Conservation (phyloP, 2,888 invertebrate genomes). For the Operophtera brumata region DNA sequence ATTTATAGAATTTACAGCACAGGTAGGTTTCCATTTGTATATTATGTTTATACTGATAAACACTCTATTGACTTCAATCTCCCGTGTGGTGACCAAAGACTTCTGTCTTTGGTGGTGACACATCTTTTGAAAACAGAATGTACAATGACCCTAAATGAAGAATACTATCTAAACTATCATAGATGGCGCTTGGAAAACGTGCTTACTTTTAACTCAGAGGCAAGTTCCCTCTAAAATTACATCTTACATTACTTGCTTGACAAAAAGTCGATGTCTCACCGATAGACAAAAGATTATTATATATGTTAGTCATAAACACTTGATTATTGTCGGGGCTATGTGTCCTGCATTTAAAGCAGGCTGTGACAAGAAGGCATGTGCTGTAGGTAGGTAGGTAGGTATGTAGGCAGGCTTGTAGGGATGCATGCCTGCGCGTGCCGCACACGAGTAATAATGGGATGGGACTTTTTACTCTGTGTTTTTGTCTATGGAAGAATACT, state of each 20-base stretch:
- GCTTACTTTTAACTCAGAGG: too few species aligned
- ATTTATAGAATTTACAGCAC: too few species aligned
- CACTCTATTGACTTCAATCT: too few species aligned
- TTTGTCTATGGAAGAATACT: constrained; percentile 9
- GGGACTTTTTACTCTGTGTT: constrained; percentile 22
- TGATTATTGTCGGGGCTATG: constrained; percentile 22
- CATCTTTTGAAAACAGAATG: too few species aligned
- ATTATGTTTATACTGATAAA: too few species aligned
- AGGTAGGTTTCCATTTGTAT: too few species aligned
- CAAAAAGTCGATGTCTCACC: not conserved
- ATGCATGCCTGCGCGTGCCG: constrained; percentile 24
- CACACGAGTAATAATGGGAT: not conserved
- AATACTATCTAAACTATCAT: too few species aligned
- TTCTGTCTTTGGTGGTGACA: too few species aligned
- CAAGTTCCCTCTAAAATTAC: too few species aligned
- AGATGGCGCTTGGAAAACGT: too few species aligned
- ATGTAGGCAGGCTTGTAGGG: not conserved
- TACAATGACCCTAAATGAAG: too few species aligned
- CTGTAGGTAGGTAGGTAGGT: not conserved
- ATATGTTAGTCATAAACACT: constrained; percentile 28
- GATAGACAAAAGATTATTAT: constrained; percentile 20
- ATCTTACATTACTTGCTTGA: not conserved
- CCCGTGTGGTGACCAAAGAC: too few species aligned
- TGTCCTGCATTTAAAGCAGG: constrained; percentile 19
- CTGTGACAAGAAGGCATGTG: constrained; percentile 1